Conservation (phyloP, 23 tunicate species). For the Styela clava region DNA sequence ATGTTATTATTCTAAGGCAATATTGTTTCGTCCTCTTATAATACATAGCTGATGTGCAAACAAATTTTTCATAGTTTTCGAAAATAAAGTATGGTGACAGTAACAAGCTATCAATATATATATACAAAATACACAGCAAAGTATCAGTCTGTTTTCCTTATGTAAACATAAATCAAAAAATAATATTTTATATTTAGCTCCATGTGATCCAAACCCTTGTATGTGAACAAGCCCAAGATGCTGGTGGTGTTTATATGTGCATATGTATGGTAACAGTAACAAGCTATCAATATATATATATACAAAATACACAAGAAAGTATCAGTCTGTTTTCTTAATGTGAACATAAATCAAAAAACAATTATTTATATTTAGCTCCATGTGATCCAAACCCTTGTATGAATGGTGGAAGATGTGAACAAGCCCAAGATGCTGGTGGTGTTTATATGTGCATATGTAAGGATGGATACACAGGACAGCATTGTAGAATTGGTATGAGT, state of each 20-base stretch:
- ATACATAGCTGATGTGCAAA: too few species aligned
- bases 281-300: neutral
- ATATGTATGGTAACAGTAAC: neutral
- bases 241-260: conserved; percentile 1
- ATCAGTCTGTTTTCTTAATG: too few species aligned
- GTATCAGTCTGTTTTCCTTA: too few species aligned
- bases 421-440: neutral
- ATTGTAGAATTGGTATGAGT: neutral
- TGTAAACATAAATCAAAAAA: too few species aligned
- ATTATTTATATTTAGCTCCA: neutral
- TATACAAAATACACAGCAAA: too few species aligned
- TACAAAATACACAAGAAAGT: too few species aligned
- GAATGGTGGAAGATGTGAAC: conserved; percentile 1
- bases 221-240: neutral
- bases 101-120: neutral
- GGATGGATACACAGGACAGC: conserved; percentile 1
- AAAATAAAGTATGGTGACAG: neutral
- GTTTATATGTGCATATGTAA: neutral
- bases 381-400: conserved; percentile 18
- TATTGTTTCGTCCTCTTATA: too few species aligned
- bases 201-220: conserved; percentile 23
- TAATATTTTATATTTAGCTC: neutral
- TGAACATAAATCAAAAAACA: too few species aligned
- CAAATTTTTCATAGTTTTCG: too few species aligned
- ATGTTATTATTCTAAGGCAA: too few species aligned